A percentile compares a stretch with the other conserved stretches of the same genome.
phyloP scores from a whole-genome alignment of 2,888 invertebrate species.

The Archips crataeganus region DNA sequence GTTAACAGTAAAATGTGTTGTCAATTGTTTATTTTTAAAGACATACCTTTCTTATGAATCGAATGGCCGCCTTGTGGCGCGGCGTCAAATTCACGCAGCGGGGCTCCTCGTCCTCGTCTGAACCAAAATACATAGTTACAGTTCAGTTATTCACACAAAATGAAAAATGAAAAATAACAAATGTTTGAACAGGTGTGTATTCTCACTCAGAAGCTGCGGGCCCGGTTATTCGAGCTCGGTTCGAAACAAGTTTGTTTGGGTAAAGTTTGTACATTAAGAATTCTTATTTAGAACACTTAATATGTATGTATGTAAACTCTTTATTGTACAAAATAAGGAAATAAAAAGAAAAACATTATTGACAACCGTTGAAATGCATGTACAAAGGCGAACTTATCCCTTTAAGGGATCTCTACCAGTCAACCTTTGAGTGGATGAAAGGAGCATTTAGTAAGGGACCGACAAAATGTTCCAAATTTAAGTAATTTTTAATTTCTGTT shows the following conservation, averaged over 20 bases:
- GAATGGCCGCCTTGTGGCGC: conserved; percentile 94
- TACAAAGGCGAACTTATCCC: too few relatives aligned
- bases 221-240: neutral
- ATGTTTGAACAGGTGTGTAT: conserved; percentile 14
- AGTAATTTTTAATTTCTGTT: neutral
- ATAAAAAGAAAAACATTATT: too few relatives aligned
- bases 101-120: conserved; percentile 93
- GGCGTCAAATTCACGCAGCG: conserved; percentile 93
- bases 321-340: too few relatives aligned
- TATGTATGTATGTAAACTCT: too few relatives aligned
- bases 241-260: neutral
- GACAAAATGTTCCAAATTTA: neutral
- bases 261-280: neutral
- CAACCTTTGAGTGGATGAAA: too few relatives aligned
- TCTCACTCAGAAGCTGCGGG: conserved; percentile 26
- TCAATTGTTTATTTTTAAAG: neutral
- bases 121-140: conserved; percentile 53
- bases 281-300: neutral
- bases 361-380: too few relatives aligned
- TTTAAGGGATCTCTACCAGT: too few relatives aligned
- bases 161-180: conserved; percentile 19
- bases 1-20: neutral
- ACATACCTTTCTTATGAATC: conserved; percentile 95
- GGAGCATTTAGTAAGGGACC: too few relatives aligned
- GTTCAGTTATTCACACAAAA: conserved; percentile 26